Base-by-base conservation (phyloP, 1,140 invertebrate species). In the Lepidurus couesii region DNA sequence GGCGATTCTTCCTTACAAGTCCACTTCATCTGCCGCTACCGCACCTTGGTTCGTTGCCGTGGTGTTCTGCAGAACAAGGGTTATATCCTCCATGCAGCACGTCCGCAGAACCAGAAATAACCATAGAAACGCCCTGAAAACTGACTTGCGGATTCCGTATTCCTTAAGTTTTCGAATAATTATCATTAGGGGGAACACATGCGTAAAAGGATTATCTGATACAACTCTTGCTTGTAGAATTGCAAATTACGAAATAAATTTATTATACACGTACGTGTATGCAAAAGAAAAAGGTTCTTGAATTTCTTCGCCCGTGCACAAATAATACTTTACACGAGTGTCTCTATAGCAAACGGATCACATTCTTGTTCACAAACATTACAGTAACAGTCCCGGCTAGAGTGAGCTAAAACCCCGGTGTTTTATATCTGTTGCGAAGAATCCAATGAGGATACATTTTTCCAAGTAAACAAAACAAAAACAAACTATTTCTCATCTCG, bases 1-100 rank as follows among this genome's bases (percentile, higher is more conserved):
- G 16, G 7, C 1, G 53, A 75, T 16, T n/a, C 3, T 75, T 75
- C 74, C 83, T 44, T 82, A 87, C 77, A 87, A 75, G 42, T 75
- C 24, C 16, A 43, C 11, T 75, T 95, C 77, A 90, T 99, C 0
- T 94, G 91, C 83, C 87, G 93, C 78, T 97, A 95, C 85, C 92
- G 95, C 83, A 91, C 95, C 0, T 91, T 97, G 83, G 89, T 97
- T 0, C 95, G 94, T 83, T 94, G 94, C 83, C 89, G 95, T 76
- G 95, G 95, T 13, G 93, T 98, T 16, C 87, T 98, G 44, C 91
- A 92, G 4, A 90, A 91, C 43, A 97, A 97, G 84, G 95, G 95
- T 11, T 97, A 92, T 81, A 85, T 92, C 47, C 82, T 91, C 13
- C 73, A 77, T n/a, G 42, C 78, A 16, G 53, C 13, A 7, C 53